Evolutionary conservation across 2,797 vertebrate genomes (phyloP), one percentile per base, ranked within the genome.

Genomic region (Clarias laeviceps): DNA sequence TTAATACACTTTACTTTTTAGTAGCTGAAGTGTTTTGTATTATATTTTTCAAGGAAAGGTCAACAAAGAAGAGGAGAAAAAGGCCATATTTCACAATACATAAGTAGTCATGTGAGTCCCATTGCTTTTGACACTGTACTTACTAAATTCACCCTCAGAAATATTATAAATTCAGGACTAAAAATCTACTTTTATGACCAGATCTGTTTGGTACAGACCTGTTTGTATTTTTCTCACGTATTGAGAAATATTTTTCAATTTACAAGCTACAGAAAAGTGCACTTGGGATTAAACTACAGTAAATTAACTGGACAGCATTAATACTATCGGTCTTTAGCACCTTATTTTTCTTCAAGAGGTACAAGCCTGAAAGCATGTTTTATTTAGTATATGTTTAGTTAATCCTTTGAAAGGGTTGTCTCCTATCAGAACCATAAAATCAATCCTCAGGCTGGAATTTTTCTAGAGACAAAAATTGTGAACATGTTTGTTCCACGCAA

Each of bases 211-310:
- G 29, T 73, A 37, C 32, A 83, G 62, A 29, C 82, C 29, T 82
- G 76, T 81, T 80, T 84, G 27, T 78, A 87, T 83, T 88, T 88
- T 69, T 70, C 79, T 86, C 45, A 88, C 69, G 76, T 72, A 83
- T 61, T 59, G 12, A 40, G 57, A 24, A 78, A 83, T 81, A 73
- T 87, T 85, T 84, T 81, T 86, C 76, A 88, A 74, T 86, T 83
- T 69, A 76, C 56, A 78, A 84, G 79, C 72, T 80, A 61, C 70
- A 68, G 76, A 50, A 87, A 82, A 29, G 27, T 74, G 73, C 62
- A 45, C 78, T 34, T 80, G 72, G 85, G 80, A 88, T 82, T 79
- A 76, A 87, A 90, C 59, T 88, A n/a, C n/a, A n/a, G n/a, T n/a
- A 83, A 88, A 88, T 90, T 87, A 88, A 72, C 80, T 80, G 72